These are phyloP conservation scores for Helicolenus hilgendorfi DNA, from an alignment of 2,797 vertebrate genomes.

Conservation along the genomic window DNA sequence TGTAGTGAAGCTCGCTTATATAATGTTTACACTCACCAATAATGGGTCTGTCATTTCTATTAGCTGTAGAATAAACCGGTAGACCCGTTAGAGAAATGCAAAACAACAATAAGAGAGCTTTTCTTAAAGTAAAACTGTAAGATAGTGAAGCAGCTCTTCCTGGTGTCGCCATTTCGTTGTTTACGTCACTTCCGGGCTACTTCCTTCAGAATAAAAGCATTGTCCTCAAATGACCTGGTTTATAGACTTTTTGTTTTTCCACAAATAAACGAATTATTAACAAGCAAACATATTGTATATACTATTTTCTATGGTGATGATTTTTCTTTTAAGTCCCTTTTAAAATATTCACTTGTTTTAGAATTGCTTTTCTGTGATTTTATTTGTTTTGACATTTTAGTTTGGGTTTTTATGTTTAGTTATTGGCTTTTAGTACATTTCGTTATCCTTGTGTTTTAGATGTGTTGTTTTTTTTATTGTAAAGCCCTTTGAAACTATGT, in stretches of 20 bases:
- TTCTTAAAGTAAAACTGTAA: background rate
- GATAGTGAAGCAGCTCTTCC: background rate
- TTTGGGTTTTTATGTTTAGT: no score
- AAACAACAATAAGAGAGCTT: background rate
- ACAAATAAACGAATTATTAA: background rate
- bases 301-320: background rate
- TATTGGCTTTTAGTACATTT: no score
- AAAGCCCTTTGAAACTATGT: no score
- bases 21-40: conserved; percentile 78
- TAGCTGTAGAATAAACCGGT: background rate
- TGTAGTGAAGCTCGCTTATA: background rate
- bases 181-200: background rate
- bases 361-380: no score
- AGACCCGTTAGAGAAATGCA: background rate
- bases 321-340: background rate
- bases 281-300: no score
- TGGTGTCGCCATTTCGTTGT: background rate
- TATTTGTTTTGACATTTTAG: no score
- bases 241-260: background rate
- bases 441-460: no score
- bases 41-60: conserved; percentile 78
- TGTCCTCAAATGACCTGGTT: background rate
- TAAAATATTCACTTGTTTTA: no score
- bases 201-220: conserved; percentile 44
- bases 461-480: no score